Percentiles rank a stretch among this genome's conserved stretches.
Evolutionary conservation across 2,888 invertebrate genomes (phyloP).

Genomic region (Eupithecia pulchellata): DNA sequence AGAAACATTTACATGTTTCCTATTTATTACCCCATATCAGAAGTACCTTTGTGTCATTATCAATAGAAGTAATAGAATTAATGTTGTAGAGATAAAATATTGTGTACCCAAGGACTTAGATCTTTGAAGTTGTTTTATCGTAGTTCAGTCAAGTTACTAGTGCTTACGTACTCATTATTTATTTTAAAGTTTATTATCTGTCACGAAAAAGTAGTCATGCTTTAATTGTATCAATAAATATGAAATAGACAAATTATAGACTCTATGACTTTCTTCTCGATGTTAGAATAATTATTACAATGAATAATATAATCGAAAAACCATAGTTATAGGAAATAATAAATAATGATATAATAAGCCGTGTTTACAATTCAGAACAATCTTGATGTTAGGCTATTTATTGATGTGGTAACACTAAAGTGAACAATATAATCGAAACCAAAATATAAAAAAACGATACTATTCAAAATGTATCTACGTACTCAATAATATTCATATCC

Average conservation of each 20-base stretch:
- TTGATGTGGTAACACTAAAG: background rate
- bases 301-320: conserved; percentile 1
- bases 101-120: conserved; percentile 59
- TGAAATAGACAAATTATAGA: background rate
- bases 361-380: background rate
- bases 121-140: conserved; percentile 44
- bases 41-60: conserved; percentile 50
- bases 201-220: background rate
- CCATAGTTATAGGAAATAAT: background rate
- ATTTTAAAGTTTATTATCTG: conserved; percentile 4
- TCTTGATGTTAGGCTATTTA: conserved; percentile 4
- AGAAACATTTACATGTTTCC: conserved; percentile 69
- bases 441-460: background rate
- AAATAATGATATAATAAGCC: background rate
- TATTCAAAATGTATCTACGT: background rate
- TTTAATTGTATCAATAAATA: background rate
- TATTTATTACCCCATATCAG: conserved; percentile 65
- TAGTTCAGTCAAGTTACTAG: conserved; percentile 44
- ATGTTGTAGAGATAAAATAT: conserved; percentile 56
- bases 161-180: conserved; percentile 57
- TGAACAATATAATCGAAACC: background rate
- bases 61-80: conserved; percentile 43
- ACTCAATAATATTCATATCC: background rate
- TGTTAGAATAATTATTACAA: background rate
- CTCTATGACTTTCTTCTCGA: background rate